Percentiles rank a stretch among this genome's conserved stretches.
phyloP scores from a whole-genome alignment of 2,113 vertebrate species.

The Elephas maximus region DNA sequence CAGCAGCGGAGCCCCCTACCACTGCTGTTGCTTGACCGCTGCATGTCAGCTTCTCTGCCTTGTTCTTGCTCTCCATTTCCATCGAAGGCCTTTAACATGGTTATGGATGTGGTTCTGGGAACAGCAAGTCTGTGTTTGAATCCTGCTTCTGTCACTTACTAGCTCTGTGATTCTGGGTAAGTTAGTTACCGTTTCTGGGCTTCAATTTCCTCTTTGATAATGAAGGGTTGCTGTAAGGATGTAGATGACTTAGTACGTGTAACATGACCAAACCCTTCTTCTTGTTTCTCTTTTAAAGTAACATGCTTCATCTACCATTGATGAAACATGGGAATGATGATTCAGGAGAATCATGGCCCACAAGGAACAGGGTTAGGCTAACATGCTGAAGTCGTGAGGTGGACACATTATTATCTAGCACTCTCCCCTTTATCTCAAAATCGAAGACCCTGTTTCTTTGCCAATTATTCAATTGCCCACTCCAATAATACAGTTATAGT shows the following conservation, averaged over 20 bases:
- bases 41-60: not conserved
- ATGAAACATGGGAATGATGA: not conserved
- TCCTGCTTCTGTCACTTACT: not conserved
- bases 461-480: not conserved
- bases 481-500: not conserved
- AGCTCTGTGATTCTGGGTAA: not conserved
- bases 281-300: not conserved
- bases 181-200: too few relatives aligned
- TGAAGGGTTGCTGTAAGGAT: not conserved
- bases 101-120: not conserved
- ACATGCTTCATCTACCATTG: not conserved
- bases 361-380: not conserved
- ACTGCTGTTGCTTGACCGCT: not conserved
- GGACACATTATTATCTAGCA: not conserved
- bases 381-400: not conserved
- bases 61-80: not conserved
- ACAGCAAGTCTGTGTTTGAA: not conserved
- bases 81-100: not conserved
- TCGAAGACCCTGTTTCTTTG: not conserved
- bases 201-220: not conserved
- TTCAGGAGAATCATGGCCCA: not conserved
- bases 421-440: not conserved
- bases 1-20: not conserved
- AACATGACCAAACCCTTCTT: not conserved
- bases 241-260: not conserved